A percentile compares a stretch with the other conserved stretches of the same genome.
phyloP scores from a whole-genome alignment of 2,888 invertebrate genomes.

The Napeogenes sylphis region DNA sequence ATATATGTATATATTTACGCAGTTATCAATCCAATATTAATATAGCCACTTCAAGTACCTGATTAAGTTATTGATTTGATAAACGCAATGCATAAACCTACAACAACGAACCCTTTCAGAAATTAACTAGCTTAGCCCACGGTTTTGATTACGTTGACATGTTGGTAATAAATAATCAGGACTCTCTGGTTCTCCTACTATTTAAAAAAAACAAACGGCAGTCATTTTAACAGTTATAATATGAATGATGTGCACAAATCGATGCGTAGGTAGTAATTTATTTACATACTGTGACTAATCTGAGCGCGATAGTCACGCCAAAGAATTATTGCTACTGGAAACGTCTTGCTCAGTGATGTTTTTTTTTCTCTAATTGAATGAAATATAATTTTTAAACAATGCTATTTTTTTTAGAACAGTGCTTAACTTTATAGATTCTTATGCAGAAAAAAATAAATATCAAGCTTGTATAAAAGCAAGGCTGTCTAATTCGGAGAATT shows the following conservation, averaged over 20 bases:
- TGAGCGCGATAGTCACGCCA: constrained; percentile 39
- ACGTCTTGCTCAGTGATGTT: constrained; percentile 22
- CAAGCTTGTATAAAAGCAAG: no score
- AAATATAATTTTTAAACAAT: no score
- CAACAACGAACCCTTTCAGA: constrained; percentile 23
- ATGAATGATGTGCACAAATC: constrained; percentile 8
- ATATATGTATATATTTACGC: neutral
- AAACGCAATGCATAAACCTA: constrained; percentile 15
- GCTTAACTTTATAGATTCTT: no score
- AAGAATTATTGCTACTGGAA: constrained; percentile 22
- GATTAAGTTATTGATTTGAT: constrained; percentile 28
- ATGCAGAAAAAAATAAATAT: no score
- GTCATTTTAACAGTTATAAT: neutral
- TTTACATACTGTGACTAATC: constrained; percentile 50
- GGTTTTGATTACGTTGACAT: no score
- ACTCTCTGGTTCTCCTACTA: no score
- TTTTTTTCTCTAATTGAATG: no score
- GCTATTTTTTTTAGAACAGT: no score
- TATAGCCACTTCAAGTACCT: constrained; percentile 6
- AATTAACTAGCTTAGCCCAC: constrained; percentile 21
- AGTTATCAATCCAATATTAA: neutral
- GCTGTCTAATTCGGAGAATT: no score
- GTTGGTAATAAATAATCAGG: no score
- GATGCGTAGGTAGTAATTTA: constrained; percentile 42
- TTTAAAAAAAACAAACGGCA: neutral